Percentiles rank a stretch among this genome's conserved stretches.
phyloP scores from a whole-genome alignment of 2,888 invertebrate genomes.

The Lasioglossum oenotherae region DNA sequence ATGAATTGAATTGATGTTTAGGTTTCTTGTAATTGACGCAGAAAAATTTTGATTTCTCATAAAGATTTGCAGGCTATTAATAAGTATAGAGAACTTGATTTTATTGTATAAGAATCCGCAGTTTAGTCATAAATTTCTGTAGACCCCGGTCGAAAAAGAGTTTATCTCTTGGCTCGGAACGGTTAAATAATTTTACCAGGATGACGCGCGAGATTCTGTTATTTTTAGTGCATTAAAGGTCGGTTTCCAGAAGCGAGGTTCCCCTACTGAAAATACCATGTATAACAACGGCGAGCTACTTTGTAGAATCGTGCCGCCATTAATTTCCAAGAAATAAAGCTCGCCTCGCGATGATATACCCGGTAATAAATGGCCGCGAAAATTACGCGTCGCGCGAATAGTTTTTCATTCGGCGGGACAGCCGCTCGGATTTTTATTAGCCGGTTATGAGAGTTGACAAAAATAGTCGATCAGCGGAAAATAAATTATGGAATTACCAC shows the following conservation, averaged over 20 bases:
- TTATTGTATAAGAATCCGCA: background rate
- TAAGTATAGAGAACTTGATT: background rate
- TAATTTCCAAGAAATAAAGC: constrained; percentile 28
- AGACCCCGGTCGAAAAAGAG: background rate
- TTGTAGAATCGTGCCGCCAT: constrained; percentile 33
- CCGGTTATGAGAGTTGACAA: constrained; percentile 4
- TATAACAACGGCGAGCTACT: constrained; percentile 36
- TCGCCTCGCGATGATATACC: constrained; percentile 35
- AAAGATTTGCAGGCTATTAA: background rate
- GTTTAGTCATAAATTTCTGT: background rate
- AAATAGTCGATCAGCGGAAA: constrained; percentile 1
- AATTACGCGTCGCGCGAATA: constrained; percentile 31
- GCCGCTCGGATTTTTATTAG: constrained; percentile 19
- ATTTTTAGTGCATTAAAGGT: background rate
- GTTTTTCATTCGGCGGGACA: constrained; percentile 32
- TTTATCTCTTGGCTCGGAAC: background rate
- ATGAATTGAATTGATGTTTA: too few species aligned
- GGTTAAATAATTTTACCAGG: background rate
- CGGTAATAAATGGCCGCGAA: constrained; percentile 39
- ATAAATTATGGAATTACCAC: constrained; percentile 19
- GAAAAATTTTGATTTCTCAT: background rate
- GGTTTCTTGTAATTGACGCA: background rate
- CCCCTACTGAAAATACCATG: constrained; percentile 10
- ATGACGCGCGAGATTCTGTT: background rate
- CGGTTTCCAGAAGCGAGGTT: constrained; percentile 5